phyloP scores from a whole-genome alignment of 1,140 invertebrate species.

The Mamestra configurata region DNA sequence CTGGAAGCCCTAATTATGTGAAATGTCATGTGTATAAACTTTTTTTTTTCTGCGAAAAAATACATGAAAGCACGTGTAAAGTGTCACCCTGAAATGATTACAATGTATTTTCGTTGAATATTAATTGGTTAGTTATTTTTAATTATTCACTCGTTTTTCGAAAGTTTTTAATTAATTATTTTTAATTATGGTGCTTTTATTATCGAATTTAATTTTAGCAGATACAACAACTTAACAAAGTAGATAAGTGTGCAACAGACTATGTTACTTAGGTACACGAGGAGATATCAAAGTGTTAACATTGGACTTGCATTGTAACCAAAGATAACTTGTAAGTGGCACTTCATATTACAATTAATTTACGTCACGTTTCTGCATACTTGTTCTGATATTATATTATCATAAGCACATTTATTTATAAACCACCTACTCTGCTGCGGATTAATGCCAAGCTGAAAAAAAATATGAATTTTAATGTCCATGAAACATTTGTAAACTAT shows the following conservation, averaged over 20 bases:
- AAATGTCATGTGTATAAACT: slow-evolving; percentile 49
- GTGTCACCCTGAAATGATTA: slow-evolving; percentile 39
- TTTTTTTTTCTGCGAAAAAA: not conserved
- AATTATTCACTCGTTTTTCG: too few relatives aligned
- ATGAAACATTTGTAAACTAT: too few relatives aligned
- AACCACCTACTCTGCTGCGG: not conserved
- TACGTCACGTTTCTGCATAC: not conserved
- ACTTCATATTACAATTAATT: not conserved
- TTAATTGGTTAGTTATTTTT: not conserved
- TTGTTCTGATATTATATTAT: not conserved
- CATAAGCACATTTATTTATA: not conserved
- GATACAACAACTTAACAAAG: too few relatives aligned
- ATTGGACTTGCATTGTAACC: not conserved
- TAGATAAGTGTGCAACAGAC: too few relatives aligned
- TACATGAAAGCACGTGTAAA: slow-evolving; percentile 37
- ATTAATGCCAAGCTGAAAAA: not conserved
- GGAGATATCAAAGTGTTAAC: not conserved
- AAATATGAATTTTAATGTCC: too few relatives aligned
- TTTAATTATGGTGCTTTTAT: too few relatives aligned
- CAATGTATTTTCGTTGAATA: not conserved
- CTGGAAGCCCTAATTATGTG: slow-evolving; percentile 25
- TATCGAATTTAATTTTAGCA: too few relatives aligned
- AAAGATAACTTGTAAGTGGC: not conserved
- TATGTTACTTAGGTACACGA: not conserved
- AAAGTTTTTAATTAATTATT: too few relatives aligned